These are phyloP conservation scores for Sarcoramphus papa DNA, from an alignment of 2,797 vertebrate genomes.

Conservation along the genomic window DNA sequence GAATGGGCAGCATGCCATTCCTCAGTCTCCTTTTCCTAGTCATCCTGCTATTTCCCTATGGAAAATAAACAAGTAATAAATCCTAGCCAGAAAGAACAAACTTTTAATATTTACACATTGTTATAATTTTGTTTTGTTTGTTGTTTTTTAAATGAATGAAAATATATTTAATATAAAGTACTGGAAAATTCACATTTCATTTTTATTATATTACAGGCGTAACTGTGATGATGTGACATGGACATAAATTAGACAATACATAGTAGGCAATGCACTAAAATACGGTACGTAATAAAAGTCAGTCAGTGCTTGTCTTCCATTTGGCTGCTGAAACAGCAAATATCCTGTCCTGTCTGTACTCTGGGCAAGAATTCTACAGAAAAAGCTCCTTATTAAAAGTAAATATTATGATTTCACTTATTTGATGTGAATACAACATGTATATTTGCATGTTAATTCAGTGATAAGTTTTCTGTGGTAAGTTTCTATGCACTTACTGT, in stretches of 20 bases:
- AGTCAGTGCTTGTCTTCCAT: background rate
- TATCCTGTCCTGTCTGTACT: background rate
- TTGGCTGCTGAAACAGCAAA: background rate
- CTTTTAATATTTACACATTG: background rate
- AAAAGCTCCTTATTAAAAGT: background rate
- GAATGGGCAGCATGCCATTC: background rate
- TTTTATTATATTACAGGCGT: conserved; percentile 37
- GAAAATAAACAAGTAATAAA: background rate
- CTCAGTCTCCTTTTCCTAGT: background rate
- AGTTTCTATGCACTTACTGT: background rate
- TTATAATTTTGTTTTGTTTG: conserved; percentile 1
- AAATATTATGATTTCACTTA: background rate
- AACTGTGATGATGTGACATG: conserved; percentile 10
- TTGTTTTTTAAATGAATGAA: background rate
- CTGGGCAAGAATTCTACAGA: background rate
- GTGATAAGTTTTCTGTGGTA: background rate
- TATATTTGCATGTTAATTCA: background rate
- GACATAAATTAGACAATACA: conserved; percentile 10
- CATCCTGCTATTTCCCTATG: background rate
- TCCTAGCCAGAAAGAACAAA: background rate
- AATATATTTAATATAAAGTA: background rate
- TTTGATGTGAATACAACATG: background rate
- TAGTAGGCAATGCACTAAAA: background rate
- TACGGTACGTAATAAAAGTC: background rate
- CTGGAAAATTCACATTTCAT: conserved; percentile 15